Conservation (phyloP, 1,140 invertebrate genomes). For the Aphelenchoides fujianensis region DNA sequence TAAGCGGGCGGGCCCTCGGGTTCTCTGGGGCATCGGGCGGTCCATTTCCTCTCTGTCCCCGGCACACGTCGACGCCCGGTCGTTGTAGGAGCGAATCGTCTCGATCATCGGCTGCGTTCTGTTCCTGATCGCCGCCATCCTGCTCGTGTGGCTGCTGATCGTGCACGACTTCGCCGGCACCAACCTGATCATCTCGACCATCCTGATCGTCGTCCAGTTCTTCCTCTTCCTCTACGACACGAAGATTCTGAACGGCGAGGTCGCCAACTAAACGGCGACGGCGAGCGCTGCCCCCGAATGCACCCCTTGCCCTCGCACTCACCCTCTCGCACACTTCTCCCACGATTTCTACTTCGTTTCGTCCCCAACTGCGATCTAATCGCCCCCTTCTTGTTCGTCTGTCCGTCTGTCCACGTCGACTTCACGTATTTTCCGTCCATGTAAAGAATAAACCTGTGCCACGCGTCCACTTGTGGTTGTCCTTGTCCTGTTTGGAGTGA, state of each 20-base stretch:
- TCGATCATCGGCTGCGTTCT: constrained; percentile 36
- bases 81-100: constrained; percentile 41
- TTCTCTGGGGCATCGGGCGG: not conserved
- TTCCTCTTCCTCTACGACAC: constrained; percentile 17
- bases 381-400: too few relatives aligned
- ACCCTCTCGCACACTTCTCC: too few relatives aligned
- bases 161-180: constrained; percentile 32
- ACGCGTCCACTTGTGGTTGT: not conserved
- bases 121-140: constrained; percentile 47
- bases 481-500: not conserved
- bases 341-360: too few relatives aligned
- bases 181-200: constrained; percentile 35
- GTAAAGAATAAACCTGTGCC: too few relatives aligned
- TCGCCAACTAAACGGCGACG: constrained; percentile 10
- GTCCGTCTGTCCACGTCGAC: too few relatives aligned
- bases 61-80: not conserved
- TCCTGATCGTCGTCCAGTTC: constrained; percentile 22
- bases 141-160: constrained; percentile 46
- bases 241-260: constrained; percentile 22
- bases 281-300: not conserved
- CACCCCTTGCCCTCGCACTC: not conserved
- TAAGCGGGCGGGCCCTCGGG: constrained; percentile 3
- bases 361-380: too few relatives aligned
- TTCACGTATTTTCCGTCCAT: too few relatives aligned
- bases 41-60: too few relatives aligned